A percentile compares a stretch with the other conserved stretches of the same genome.
Conservation (phyloP, 2,888 invertebrate species). For the Smittia aterrima region DNA sequence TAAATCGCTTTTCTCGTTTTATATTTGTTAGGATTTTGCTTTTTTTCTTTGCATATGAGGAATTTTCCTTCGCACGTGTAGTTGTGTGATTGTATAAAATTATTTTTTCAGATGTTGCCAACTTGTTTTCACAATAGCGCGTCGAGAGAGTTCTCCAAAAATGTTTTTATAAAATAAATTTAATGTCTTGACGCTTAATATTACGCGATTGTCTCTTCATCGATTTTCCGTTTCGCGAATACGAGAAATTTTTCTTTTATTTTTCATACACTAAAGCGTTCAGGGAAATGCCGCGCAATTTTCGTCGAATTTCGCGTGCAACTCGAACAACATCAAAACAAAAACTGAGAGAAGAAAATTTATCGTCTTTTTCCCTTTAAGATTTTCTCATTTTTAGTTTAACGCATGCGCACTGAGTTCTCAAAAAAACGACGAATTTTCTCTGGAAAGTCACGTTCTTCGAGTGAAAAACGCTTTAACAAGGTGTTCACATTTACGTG, state of each 20-base stretch:
- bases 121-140: neutral
- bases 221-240: neutral
- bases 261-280: neutral
- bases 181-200: neutral
- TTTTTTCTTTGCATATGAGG: neutral
- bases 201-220: neutral
- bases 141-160: neutral
- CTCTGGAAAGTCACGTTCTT: constrained; percentile 5
- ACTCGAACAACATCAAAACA: constrained; percentile 38
- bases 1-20: neutral
- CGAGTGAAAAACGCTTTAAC: neutral
- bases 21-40: neutral
- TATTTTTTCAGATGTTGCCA: constrained; percentile 8
- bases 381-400: neutral
- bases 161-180: neutral
- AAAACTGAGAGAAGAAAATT: constrained; percentile 40
- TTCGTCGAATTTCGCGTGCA: constrained; percentile 34
- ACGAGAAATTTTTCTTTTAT: neutral
- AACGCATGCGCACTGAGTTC: neutral
- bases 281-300: constrained; percentile 34
- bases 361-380: constrained; percentile 13
- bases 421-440: neutral
- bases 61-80: neutral
- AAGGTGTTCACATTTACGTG: neutral
- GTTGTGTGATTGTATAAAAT: neutral